Evolutionary conservation across 1,140 invertebrate species (phyloP), one percentile per base, ranked within the genome.

Genomic region (Drosophila mojavensis): DNA sequence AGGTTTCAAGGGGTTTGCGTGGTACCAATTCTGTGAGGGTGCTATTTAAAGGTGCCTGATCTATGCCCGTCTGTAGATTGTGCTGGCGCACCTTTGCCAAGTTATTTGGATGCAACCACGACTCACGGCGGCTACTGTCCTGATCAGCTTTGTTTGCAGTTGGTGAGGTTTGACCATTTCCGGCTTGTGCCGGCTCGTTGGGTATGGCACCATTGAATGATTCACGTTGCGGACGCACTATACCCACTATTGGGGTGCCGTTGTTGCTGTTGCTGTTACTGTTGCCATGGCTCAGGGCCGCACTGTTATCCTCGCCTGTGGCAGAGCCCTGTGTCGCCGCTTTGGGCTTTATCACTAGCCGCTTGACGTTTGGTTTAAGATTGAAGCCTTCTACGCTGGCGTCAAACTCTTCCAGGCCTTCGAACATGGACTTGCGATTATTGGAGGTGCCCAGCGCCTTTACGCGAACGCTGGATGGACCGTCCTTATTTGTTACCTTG

Each of bases 401-500:
- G 91, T 96, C 95, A 55, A 94, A 94, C 66, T 95, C 95, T 78
- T 96, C 95, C 1, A 96, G 88, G 0, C 95, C 95, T 61, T 95
- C 95, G 78, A 96, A 96, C 0, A 96, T 89, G 0, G 95, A 95
- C 91, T 96, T 96, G 93, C 95, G 95, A 3, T 93, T 93, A 7
- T 93, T 66, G n/a, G 92, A 77, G 60, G 88, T 86, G 13, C 92
- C 93, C 76, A 95, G 77, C 64, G 94, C 93, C 75, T 94, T 95
- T 0, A 94, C 93, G 90, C 95, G 96, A 1, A 96, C 92, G 82
- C 94, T 95, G 4, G 93, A 91, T 13, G 91, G 92, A 75, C 92
- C 94, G 3, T 93, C 94, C 41, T 94, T 93, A 3, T 94, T 93
- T 5, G 94, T 94, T n/a, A 96, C 93, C 93, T 96, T 96, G 73